phyloP scores from a whole-genome alignment of 2,113 vertebrate genomes.

The Myrmecophaga tridactyla region DNA sequence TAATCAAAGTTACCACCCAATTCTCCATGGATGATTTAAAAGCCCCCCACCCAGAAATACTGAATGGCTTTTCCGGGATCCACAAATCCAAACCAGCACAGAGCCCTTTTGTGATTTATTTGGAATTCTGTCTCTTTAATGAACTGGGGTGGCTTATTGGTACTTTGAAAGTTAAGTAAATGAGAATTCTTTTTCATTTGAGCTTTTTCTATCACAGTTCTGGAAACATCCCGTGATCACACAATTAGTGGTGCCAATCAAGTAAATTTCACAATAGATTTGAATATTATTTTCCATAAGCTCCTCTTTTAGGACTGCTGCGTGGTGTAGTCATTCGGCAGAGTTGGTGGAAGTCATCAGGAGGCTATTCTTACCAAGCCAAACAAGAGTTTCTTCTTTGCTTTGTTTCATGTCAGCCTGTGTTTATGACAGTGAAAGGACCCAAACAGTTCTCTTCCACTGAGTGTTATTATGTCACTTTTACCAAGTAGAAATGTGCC shows the following conservation, averaged over 20 bases:
- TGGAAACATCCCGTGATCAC: background rate
- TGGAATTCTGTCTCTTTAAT: background rate
- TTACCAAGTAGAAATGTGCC: background rate
- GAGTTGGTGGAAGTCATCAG: background rate
- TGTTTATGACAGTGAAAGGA: conserved; percentile 37
- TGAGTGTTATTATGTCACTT: background rate
- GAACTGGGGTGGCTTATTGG: background rate
- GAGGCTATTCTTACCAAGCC: background rate
- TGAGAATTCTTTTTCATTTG: background rate
- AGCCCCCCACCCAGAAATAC: too few relatives aligned
- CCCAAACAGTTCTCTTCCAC: background rate
- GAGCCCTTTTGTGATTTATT: background rate
- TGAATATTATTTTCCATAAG: background rate
- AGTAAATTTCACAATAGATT: background rate
- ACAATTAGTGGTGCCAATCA: background rate
- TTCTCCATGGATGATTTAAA: too few relatives aligned
- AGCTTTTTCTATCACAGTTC: background rate
- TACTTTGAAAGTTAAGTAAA: background rate
- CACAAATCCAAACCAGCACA: too few relatives aligned
- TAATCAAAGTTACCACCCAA: too few relatives aligned
- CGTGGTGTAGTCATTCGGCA: background rate
- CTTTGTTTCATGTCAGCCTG: conserved; percentile 13
- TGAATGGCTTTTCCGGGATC: too few relatives aligned
- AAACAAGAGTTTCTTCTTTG: conserved; percentile 13
- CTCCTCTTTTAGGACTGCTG: background rate